Conservation (phyloP, 1,140 invertebrate species). For the Oryzaephilus surinamensis region DNA sequence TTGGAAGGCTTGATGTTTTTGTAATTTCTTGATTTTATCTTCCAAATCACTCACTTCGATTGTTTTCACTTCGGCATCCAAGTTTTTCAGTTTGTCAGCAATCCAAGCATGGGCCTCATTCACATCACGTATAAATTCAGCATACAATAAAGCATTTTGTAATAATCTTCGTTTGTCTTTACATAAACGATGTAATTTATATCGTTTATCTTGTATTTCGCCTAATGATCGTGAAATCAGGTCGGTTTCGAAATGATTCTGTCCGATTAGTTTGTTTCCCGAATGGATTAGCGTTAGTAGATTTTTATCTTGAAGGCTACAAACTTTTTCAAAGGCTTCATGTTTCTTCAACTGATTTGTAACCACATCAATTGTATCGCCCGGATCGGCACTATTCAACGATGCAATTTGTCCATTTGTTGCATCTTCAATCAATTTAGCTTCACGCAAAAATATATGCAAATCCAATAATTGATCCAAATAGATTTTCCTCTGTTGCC, state of each 20-base stretch:
- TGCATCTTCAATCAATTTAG: constrained; percentile 83
- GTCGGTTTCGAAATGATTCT: constrained; percentile 89
- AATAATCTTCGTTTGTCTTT: constrained; percentile 52
- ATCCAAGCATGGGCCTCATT: constrained; percentile 86
- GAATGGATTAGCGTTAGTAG: constrained; percentile 63
- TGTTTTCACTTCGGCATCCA: constrained; percentile 60
- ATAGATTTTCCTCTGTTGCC: constrained; percentile 82
- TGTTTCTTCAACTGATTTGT: constrained; percentile 79
- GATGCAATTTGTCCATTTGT: constrained; percentile 81
- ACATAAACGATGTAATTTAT: constrained; percentile 58
- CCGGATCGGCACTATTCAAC: constrained; percentile 37
- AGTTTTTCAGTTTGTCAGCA: constrained; percentile 82
- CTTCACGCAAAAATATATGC: constrained; percentile 90
- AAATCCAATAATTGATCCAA: constrained; percentile 90
- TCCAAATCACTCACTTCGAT: constrained; percentile 66
- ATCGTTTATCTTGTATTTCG: constrained; percentile 59
- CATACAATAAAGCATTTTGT: constrained; percentile 71
- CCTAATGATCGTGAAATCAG: constrained; percentile 64
- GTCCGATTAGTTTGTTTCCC: constrained; percentile 82
- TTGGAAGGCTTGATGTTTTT: constrained; percentile 96
- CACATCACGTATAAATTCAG: constrained; percentile 84
- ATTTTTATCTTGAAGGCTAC: constrained; percentile 81
- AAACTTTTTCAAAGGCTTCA: constrained; percentile 79
- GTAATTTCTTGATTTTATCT: constrained; percentile 90
- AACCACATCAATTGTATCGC: constrained; percentile 73